Base-by-base conservation (phyloP, 2,888 invertebrate species). In the Coelinius sp. region DNA sequence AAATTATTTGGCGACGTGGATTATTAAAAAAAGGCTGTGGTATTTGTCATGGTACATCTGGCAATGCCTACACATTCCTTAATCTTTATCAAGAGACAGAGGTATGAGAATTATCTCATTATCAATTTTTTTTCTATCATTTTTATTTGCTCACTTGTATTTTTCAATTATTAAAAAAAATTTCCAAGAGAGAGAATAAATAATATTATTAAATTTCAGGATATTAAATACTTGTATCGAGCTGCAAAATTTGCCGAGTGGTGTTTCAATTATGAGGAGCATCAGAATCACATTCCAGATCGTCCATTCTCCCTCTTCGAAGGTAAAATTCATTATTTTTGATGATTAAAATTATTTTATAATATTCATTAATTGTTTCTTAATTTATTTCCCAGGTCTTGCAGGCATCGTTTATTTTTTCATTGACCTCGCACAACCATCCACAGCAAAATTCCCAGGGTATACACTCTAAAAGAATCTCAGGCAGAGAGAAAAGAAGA, bases 41-140 rank as follows among this genome's bases (percentile, higher is more conserved):
- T 73, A 88, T 97, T 20, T 97, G 97, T 83, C 97, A 97, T 84
- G 97, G 97, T 1, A 93, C 94, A 2, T 90, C 95, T 76, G 97
- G 97, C 71, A 97, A 97, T 88, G 95, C 93, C 0, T 97, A 96
- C 83, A 90, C 94, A 7, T 95, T 97, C 83, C 88, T 97, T 67
- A 90, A 92, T 78, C 87, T 97, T 27, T 96, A 92, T 84, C 93
- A 94, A 86, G 89, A 90, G n/a, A 96, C 95, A 1, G 90, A 92
- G 85, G 93, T 92, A 87, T 82, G 6, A 27, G 35, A 68, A 52
- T 59, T 53, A 59, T 25, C 25, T 12, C 8, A 31, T 7, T 56
- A n/a, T 62, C 17, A 24, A 17, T 10, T 65, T n/a, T 22, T 53
- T 44, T 49, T 38, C 35, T 46, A 2, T 4, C 7, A 31, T 59